Evolutionary conservation across 2,888 invertebrate species (phyloP).

Genomic region (Sinohyriopsis cumingii): DNA sequence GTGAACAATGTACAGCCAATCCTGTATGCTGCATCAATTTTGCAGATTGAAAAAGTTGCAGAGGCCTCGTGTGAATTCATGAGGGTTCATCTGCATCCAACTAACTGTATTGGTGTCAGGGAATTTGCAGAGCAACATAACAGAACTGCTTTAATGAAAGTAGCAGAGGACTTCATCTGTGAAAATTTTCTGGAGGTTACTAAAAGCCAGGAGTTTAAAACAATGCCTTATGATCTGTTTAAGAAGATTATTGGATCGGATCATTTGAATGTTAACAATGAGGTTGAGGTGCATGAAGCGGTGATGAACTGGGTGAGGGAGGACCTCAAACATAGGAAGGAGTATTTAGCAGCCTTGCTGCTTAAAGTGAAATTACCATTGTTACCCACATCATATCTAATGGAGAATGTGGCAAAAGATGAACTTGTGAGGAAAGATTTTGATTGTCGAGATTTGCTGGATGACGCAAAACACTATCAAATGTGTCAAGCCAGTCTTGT

Average conservation of each 20-base stretch:
- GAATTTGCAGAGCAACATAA: constrained; percentile 73
- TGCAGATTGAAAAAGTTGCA: constrained; percentile 73
- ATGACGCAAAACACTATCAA: constrained; percentile 71
- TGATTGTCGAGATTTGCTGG: constrained; percentile 72
- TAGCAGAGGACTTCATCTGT: constrained; percentile 65
- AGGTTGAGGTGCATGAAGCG: constrained; percentile 70
- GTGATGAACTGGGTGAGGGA: constrained; percentile 72
- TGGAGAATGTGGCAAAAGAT: constrained; percentile 67
- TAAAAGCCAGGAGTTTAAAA: constrained; percentile 64
- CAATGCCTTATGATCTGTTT: constrained; percentile 60
- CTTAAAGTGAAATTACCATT: constrained; percentile 70
- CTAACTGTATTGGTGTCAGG: constrained; percentile 72
- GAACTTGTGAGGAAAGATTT: constrained; percentile 62
- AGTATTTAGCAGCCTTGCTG: constrained; percentile 63
- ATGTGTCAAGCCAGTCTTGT: constrained; percentile 68
- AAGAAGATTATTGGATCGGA: constrained; percentile 62
- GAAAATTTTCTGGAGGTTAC: constrained; percentile 67
- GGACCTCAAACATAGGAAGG: constrained; percentile 59
- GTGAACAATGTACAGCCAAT: constrained; percentile 72
- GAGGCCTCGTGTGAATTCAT: constrained; percentile 73
- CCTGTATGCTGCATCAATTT: constrained; percentile 73
- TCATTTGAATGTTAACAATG: constrained; percentile 63
- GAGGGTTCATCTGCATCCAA: constrained; percentile 70
- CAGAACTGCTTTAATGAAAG: constrained; percentile 62
- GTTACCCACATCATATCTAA: constrained; percentile 68